Conservation (phyloP, 2,113 vertebrate species). For the Chlorocebus sabaeus region DNA sequence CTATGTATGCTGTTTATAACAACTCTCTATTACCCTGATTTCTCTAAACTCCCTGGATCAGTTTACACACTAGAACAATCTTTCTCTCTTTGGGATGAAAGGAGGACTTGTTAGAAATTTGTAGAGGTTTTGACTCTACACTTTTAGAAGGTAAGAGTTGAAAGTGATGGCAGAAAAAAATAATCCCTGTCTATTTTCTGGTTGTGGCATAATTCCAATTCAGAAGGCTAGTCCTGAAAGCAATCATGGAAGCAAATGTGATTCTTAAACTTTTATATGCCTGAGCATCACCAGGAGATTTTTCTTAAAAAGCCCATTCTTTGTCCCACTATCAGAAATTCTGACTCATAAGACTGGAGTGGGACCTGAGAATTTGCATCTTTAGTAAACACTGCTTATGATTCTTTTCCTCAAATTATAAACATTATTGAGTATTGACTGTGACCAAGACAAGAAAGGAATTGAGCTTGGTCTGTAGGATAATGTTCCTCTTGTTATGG, state of each 20-base stretch:
- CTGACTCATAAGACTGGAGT: not conserved
- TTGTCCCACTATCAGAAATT: not conserved
- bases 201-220: not conserved
- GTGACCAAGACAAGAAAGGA: not conserved
- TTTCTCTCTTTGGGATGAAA: not conserved
- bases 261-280: not conserved
- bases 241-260: not conserved
- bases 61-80: not conserved
- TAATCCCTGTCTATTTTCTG: not conserved
- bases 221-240: not conserved
- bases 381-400: not conserved
- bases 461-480: not conserved
- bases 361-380: not conserved
- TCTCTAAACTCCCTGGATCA: not conserved
- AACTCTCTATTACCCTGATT: not conserved
- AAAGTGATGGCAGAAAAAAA: not conserved
- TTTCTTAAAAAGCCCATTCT: not conserved
- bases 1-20: not conserved
- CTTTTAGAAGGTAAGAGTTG: not conserved
- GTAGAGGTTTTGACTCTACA: not conserved
- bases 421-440: accelerated
- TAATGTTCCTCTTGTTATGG: not conserved
- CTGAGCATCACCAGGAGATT: not conserved
- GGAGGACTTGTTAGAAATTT: not conserved
- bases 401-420: not conserved